Base-by-base conservation (phyloP, 2,888 invertebrate genomes). In the Tinea semifulvella region DNA sequence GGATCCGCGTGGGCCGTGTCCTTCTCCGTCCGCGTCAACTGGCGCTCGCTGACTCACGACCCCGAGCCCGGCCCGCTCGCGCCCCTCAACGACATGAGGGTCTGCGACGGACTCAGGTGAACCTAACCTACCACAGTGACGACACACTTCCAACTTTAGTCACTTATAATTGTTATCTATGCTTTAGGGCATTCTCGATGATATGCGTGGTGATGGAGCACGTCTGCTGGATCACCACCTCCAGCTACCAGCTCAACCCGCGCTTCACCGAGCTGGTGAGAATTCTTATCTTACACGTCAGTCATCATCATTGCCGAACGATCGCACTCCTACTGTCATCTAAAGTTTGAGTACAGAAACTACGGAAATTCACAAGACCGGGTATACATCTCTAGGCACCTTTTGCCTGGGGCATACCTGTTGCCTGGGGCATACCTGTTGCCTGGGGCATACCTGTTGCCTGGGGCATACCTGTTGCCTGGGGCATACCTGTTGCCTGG, bases 151-250 rank as follows among this genome's bases (percentile, higher is more conserved):
- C 6, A 7, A 6, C 6, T 25, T 25, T 25, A 25, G 25, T 25
- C 6, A 25, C 25, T 8, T 25, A 8, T 25, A n/a, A n/a, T n/a
- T n/a, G n/a, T n/a, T n/a, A 10, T 38, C 16, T 3, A 11, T 31
- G n/a, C n/a, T n/a, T 10, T 38, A 47, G 76, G 22, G 74, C 77
- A 48, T 52, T 76, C 50, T 69, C 68, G 59, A 71, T 79, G 75
- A 57, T 72, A 53, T 69, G 68, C 52, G 69, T 79, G 60, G 69
- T 79, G 58, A 57, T 79, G 17, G 79, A 77, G 52, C 79, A 79
- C 60, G 75, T 79, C 13, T 66, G 68, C 58, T 79, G 75, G 75
- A 65, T 79, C 55, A 65, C 64, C 55, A 65, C 69, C 49, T 66
- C 68, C 50, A 51, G 70, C 8, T 77, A 72, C 50, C 54, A 73